Conservation (phyloP, 2,113 vertebrate species). For the Mus spicilegus region DNA sequence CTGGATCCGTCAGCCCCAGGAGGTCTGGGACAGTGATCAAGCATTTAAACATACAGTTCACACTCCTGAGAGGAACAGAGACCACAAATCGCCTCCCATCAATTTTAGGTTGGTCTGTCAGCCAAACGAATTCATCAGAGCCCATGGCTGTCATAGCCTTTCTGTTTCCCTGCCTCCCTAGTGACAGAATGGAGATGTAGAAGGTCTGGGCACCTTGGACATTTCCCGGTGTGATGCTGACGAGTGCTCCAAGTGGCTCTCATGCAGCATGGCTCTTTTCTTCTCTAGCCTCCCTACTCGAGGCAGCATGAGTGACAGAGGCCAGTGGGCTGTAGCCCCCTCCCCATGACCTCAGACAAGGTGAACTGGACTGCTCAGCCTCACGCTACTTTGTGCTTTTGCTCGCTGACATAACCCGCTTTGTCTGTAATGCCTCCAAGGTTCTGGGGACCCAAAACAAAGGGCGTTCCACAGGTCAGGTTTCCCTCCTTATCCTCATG, state of each 20-base stretch:
- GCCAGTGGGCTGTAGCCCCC: not conserved
- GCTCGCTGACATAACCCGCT: accelerated
- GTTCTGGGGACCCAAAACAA: not conserved
- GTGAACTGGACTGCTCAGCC: no score
- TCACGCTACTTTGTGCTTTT: not conserved
- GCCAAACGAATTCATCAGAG: not conserved
- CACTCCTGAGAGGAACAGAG: not conserved
- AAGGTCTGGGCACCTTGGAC: not conserved
- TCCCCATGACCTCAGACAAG: not conserved
- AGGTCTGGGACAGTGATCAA: not conserved
- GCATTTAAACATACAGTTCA: not conserved
- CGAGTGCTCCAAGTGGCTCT: not conserved
- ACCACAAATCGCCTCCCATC: not conserved
- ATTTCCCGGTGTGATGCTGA: not conserved
- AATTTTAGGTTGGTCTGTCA: not conserved
- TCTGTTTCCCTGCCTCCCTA: not conserved
- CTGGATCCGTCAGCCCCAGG: accelerated
- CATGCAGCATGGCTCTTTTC: accelerated
- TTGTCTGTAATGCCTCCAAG: not conserved
- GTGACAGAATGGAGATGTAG: not conserved
- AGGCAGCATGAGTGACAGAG: accelerated
- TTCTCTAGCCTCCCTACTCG: not conserved
- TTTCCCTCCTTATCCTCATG: not conserved
- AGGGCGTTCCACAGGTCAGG: not conserved
- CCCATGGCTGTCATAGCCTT: not conserved